Conservation (phyloP, 2,888 invertebrate genomes). For the Leucophora obtusa region DNA sequence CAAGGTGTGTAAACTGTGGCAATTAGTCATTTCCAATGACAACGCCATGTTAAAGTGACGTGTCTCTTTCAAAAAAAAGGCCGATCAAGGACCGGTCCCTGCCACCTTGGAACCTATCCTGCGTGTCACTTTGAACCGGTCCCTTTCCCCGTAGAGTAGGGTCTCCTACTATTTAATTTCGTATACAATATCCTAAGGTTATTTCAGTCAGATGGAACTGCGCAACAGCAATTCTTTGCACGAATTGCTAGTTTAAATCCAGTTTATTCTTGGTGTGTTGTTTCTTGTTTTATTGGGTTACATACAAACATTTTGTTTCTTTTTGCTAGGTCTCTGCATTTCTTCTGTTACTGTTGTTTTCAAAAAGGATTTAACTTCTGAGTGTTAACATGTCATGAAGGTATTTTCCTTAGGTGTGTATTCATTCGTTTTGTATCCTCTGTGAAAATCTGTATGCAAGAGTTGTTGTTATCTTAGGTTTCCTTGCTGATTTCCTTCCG, state of each 20-base stretch:
- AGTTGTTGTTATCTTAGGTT: constrained; percentile 26
- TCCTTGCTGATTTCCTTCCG: constrained; percentile 26
- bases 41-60: no score
- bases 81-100: no score
- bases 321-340: constrained; percentile 7
- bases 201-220: no score
- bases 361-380: constrained; percentile 38
- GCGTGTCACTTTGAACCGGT: no score
- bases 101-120: no score
- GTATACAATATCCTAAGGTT: no score
- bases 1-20: no score
- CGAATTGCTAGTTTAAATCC: constrained; percentile 1
- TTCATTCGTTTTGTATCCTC: background rate
- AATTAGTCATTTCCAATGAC: no score
- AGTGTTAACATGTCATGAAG: constrained; percentile 44
- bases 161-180: no score
- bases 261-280: background rate
- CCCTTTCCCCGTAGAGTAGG: no score
- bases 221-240: no score
- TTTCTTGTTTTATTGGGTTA: constrained; percentile 17
- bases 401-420: constrained; percentile 6
- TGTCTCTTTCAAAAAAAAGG: no score
- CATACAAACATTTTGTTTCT: constrained; percentile 8
- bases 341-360: background rate
- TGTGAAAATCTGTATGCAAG: background rate